Conservation (phyloP, 92 coral and sea anemone species). For the Paramuricea clavata region DNA sequence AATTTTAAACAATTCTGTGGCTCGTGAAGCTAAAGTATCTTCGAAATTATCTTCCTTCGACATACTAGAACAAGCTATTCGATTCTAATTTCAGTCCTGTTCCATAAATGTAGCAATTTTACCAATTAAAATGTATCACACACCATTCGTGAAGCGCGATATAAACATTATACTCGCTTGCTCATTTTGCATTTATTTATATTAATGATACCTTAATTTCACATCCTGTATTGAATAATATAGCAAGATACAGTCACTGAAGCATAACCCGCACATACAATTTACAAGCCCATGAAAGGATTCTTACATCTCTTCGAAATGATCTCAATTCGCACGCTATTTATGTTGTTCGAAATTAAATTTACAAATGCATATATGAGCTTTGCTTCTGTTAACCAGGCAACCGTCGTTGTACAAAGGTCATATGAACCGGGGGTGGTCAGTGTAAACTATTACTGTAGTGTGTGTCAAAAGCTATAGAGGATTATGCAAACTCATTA, state of each 20-base stretch:
- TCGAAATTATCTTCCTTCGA: slow-evolving; percentile 65
- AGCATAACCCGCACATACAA: not conserved
- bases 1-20: slow-evolving; percentile 84
- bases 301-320: not conserved
- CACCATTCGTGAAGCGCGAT: not conserved
- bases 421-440: slow-evolving; percentile 8
- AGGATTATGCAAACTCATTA: too few species aligned
- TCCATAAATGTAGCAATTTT: slow-evolving; percentile 3
- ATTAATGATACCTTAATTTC: not conserved
- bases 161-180: not conserved
- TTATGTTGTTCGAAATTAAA: not conserved
- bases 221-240: slow-evolving; percentile 14
- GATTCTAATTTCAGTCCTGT: not conserved
- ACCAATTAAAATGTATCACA: not conserved
- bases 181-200: slow-evolving; percentile 31
- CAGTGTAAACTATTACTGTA: not conserved
- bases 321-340: not conserved
- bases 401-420: not conserved
- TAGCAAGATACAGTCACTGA: not conserved
- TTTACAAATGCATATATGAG: slow-evolving; percentile 36
- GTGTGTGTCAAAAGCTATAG: not conserved
- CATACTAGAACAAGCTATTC: not conserved
- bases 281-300: not conserved
- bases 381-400: slow-evolving; percentile 18
- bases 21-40: slow-evolving; percentile 78